These are phyloP conservation scores for Scaptomyza hsui DNA, from an alignment of 1,140 invertebrate species.

Conservation along the genomic window DNA sequence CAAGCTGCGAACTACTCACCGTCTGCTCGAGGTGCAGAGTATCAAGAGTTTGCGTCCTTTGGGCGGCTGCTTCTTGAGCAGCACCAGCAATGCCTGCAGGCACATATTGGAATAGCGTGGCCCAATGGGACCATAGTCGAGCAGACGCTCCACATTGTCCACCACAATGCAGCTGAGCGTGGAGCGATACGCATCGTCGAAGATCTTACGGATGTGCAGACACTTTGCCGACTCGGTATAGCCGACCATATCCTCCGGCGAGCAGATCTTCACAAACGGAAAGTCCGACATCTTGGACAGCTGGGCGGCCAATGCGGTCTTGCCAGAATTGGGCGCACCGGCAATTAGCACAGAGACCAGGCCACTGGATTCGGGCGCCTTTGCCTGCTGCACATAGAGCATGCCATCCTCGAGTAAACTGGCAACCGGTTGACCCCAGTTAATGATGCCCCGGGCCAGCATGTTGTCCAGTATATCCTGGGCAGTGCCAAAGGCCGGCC, in stretches of 20 bases:
- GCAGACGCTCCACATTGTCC: constrained; percentile 98
- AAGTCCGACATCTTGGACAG: constrained; percentile 98
- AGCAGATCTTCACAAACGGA: constrained; percentile 98
- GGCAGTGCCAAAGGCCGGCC: constrained; percentile 97
- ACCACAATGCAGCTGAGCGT: constrained; percentile 97
- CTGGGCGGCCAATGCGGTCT: constrained; percentile 97
- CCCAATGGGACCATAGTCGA: constrained; percentile 99
- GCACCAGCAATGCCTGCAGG: constrained; percentile 96
- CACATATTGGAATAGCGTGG: constrained; percentile 99
- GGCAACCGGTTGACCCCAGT: constrained; percentile 95
- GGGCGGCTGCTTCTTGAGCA: constrained; percentile 98
- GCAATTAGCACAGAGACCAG: constrained; percentile 96
- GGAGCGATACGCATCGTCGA: constrained; percentile 99
- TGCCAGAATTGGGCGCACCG: constrained; percentile 97
- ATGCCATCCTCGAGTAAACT: constrained; percentile 95
- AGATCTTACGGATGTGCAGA: constrained; percentile 96
- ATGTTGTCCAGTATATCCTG: constrained; percentile 93
- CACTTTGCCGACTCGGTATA: constrained; percentile 98
- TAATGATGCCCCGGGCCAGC: constrained; percentile 93
- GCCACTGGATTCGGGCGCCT: constrained; percentile 91
- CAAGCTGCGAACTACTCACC: constrained; percentile 85
- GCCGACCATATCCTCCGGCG: constrained; percentile 99
- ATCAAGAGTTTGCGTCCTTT: constrained; percentile 95
- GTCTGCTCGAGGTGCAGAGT: constrained; percentile 95
- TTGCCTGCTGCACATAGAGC: constrained; percentile 95